Conservation (phyloP, 2,113 vertebrate species). For the Hydrochoerus hydrochaeris region DNA sequence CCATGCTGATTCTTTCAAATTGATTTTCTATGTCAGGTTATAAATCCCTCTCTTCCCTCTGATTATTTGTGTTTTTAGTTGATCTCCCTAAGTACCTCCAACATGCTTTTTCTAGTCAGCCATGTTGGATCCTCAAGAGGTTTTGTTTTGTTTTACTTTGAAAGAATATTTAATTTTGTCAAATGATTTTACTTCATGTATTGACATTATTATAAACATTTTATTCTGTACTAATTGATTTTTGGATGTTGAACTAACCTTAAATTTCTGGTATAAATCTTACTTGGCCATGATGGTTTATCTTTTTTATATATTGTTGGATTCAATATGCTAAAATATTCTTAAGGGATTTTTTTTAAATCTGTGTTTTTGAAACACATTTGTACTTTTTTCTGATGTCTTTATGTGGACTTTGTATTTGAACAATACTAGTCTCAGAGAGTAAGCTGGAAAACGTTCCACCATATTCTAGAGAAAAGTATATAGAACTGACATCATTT, state of each 20-base stretch:
- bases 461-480: not conserved
- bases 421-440: not conserved
- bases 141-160: not conserved
- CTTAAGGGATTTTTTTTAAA: not conserved
- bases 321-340: slow-evolving; percentile 44
- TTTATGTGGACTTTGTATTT: slow-evolving; percentile 36
- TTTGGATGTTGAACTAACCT: slow-evolving; percentile 19
- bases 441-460: not conserved
- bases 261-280: slow-evolving; percentile 44
- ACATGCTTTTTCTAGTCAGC: not conserved
- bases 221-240: not conserved
- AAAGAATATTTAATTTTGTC: not conserved
- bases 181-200: slow-evolving; percentile 9
- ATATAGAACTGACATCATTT: not conserved
- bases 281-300: slow-evolving; percentile 7
- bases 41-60: not conserved
- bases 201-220: not conserved
- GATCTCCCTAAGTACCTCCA: not conserved
- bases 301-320: not conserved
- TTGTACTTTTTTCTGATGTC: slow-evolving; percentile 4
- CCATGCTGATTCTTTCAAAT: not conserved
- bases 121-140: not conserved
- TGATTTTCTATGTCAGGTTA: not conserved
- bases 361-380: slow-evolving; percentile 15
- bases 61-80: not conserved